Evolutionary conservation across 2,797 vertebrate species (phyloP).

Genomic region (Ptychadena robeensis): DNA sequence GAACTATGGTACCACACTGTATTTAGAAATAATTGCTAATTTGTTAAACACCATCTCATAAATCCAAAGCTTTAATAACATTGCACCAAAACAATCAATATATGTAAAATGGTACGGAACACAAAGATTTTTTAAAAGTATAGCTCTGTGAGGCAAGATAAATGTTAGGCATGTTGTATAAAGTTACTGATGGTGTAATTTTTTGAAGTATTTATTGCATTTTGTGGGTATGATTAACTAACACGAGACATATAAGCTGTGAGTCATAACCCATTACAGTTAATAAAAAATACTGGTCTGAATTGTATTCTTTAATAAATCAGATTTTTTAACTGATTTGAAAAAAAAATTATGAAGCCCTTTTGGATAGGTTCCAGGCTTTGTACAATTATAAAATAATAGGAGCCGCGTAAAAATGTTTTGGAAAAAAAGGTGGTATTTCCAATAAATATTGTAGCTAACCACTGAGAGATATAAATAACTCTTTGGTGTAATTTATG

Average conservation of each 20-base stretch:
- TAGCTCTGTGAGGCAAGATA: background rate
- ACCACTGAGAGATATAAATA: no score
- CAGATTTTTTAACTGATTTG: no score
- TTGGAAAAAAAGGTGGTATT: no score
- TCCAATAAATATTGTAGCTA: background rate
- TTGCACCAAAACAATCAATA: slow-evolving; percentile 22
- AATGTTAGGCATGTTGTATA: background rate
- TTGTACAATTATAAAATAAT: no score
- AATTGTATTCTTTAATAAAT: no score
- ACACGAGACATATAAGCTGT: no score
- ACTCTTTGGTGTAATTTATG: background rate
- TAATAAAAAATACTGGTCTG: no score
- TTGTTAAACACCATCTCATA: background rate
- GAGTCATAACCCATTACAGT: no score
- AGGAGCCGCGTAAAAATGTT: no score
- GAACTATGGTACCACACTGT: background rate
- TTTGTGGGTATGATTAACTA: background rate
- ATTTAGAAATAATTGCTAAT: background rate
- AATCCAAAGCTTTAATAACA: background rate
- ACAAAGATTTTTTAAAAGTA: background rate
- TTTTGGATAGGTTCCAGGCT: no score
- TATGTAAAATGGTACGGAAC: background rate
- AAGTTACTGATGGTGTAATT: background rate
- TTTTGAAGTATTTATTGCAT: background rate
- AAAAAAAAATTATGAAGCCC: no score